Evolutionary conservation across 2,113 vertebrate species (phyloP).

Genomic region (Origma solitaria): DNA sequence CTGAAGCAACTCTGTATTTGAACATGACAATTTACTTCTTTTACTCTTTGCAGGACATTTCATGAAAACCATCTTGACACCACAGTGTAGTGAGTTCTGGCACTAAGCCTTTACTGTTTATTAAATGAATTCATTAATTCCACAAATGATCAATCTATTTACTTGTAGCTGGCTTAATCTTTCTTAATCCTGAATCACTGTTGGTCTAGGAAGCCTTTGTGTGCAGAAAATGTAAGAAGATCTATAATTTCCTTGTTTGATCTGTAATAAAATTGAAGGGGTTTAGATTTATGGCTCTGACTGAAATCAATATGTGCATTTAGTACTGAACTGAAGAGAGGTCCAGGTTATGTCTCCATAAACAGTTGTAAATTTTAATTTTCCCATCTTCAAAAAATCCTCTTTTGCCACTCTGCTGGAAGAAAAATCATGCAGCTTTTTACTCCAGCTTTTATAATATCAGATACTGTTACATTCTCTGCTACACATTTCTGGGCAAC

Average conservation of each 20-base stretch:
- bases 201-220: neutral
- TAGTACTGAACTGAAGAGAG: neutral
- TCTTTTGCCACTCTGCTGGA: neutral
- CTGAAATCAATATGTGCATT: neutral
- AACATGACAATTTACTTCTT: neutral
- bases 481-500: neutral
- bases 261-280: neutral
- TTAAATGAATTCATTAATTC: neutral
- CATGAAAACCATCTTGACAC: neutral
- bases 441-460: neutral
- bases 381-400: neutral
- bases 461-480: neutral
- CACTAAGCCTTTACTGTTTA: neutral
- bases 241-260: neutral
- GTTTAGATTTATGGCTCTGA: neutral
- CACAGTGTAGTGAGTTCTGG: neutral
- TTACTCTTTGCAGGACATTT: neutral
- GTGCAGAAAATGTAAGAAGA: neutral
- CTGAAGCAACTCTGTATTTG: neutral
- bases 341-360: neutral
- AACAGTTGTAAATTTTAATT: neutral
- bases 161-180: neutral
- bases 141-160: neutral
- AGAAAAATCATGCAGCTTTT: neutral
- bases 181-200: neutral